Evolutionary conservation across 2,888 invertebrate species (phyloP), one percentile per base, ranked within the genome.

Genomic region (Dicyrtomina minuta): DNA sequence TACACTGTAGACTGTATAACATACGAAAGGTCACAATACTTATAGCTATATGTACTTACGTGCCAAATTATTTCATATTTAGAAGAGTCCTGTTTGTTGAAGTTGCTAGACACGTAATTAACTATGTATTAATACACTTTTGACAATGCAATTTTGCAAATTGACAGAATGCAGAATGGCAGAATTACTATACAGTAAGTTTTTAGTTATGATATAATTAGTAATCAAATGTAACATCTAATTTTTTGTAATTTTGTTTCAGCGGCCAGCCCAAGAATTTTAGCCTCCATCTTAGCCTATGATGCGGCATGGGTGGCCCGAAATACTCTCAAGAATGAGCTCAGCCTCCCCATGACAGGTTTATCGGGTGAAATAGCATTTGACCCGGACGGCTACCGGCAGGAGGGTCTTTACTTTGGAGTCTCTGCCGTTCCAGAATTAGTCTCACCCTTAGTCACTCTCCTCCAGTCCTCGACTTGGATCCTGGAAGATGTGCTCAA

Each of bases 391-490:
- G 78, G 78, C 24, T 72, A 67, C 20, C 70, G 78, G 4, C 58
- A 49, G 12, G 72, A 71, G 43, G 78, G 76, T 0, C 46, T 58
- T 49, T 78, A 68, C 41, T 68, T 75, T 51, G 78, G 78, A 1
- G 60, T 75, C 1, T 72, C 73, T 5, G 70, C 75, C 4, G 70
- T 72, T 13, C 72, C 75, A 0, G 66, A 66, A 24, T n/a, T 66
- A 26, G 58, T 66, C 3, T 56, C 46, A 13, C 58, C 68, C 12
- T n/a, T 68, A 2, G 68, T 64, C 1, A 22, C 66, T 6, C 72
- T 78, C 1, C 72, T 78, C 2, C 78, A 78, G 39, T 74, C 77
- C 1, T 78, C 78, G 1, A 70, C 69, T 0, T 78, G 76, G 76
- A 75, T 78, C n/a, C 58, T 78, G 17, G 76, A 78, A 67, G 76